Evolutionary conservation across 2,888 invertebrate genomes (phyloP).

Genomic region (Linnaemya tessellans): DNA sequence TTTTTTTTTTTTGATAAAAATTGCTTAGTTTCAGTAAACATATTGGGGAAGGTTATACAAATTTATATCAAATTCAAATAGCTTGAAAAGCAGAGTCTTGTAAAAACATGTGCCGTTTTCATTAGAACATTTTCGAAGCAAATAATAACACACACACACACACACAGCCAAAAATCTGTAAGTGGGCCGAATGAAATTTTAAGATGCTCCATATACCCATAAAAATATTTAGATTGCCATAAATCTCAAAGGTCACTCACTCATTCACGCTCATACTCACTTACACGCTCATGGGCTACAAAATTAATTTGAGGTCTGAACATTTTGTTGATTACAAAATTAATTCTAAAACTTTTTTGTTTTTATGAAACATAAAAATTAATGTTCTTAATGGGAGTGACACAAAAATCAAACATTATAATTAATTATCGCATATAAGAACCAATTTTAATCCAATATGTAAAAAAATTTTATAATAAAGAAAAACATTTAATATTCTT

Average conservation of each 20-base stretch:
- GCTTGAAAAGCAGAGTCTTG: neutral
- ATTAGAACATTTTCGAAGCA: constrained; percentile 29
- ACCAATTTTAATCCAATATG: neutral
- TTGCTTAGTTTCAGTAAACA: neutral
- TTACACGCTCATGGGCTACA: neutral
- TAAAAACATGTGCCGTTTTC: constrained; percentile 49
- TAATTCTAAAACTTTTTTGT: constrained; percentile 12
- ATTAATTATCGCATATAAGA: constrained; percentile 12
- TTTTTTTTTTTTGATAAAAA: neutral
- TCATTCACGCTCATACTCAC: neutral
- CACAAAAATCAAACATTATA: neutral
- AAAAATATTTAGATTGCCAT: constrained; percentile 29
- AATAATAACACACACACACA: neutral
- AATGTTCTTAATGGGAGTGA: neutral
- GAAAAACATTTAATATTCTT: too few species aligned
- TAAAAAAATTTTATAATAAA: too few species aligned
- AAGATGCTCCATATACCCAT: constrained; percentile 24
- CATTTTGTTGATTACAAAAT: constrained; percentile 34
- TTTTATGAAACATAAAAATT: constrained; percentile 9
- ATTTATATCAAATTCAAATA: neutral
- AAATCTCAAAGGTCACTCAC: constrained; percentile 41
- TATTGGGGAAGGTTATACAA: constrained; percentile 57
- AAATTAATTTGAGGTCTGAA: neutral
- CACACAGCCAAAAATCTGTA: too few species aligned
- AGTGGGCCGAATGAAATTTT: constrained; percentile 37